Conservation (phyloP, 1,140 invertebrate species). For the Arion vulgaris region DNA sequence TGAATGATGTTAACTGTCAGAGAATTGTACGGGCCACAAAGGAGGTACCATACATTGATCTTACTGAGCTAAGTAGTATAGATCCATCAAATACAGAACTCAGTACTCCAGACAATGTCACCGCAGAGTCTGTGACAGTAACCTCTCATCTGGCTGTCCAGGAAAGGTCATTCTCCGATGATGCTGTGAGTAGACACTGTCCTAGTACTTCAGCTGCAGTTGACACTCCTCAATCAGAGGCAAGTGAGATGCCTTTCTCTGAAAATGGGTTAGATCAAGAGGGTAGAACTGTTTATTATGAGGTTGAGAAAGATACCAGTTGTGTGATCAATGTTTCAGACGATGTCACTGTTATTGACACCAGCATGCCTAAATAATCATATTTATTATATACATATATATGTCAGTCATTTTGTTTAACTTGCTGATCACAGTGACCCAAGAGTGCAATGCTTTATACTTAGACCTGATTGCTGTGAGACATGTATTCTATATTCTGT, state of each 20-base stretch:
- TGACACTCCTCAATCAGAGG: constrained; percentile 30
- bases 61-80: constrained; percentile 49
- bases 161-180: constrained; percentile 59
- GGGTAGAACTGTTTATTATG: constrained; percentile 49
- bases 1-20: constrained; percentile 55
- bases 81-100: constrained; percentile 52
- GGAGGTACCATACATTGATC: constrained; percentile 56
- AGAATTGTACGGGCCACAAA: constrained; percentile 55
- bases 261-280: constrained; percentile 4
- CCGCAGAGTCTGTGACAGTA: constrained; percentile 45
- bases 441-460: background rate
- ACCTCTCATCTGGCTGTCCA: constrained; percentile 58
- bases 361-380: constrained; percentile 3
- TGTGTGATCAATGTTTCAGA: constrained; percentile 51
- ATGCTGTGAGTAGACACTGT: constrained; percentile 35
- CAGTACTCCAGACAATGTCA: constrained; percentile 56
- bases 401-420: background rate
- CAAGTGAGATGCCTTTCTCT: constrained; percentile 11
- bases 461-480: background rate
- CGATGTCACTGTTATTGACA: constrained; percentile 2
- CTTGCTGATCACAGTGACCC: background rate
- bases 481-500: background rate
- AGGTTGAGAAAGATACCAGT: constrained; percentile 56
- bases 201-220: constrained; percentile 2
- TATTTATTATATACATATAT: background rate